Evolutionary conservation across 2,113 vertebrate genomes (phyloP).

Genomic region (Tenrec ecaudatus): DNA sequence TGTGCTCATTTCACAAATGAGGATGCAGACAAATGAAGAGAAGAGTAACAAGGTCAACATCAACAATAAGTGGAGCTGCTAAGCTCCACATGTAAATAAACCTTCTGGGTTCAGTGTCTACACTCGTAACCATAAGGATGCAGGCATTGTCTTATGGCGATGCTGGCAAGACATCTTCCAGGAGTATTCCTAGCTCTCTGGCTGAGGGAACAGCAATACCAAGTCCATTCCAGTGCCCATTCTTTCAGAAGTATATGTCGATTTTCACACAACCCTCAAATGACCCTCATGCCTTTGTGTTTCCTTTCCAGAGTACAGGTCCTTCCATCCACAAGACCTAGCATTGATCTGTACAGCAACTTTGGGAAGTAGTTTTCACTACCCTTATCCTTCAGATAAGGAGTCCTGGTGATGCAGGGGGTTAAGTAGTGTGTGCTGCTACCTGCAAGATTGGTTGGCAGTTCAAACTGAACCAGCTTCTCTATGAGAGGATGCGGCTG

Average conservation of each 20-base stretch:
- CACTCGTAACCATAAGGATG: not conserved
- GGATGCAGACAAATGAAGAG: not conserved
- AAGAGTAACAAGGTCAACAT: not conserved
- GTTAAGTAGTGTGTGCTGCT: no score
- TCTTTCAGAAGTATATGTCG: not conserved
- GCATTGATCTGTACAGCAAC: not conserved
- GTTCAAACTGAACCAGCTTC: no score
- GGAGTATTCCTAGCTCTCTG: not conserved
- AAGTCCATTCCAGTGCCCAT: not conserved
- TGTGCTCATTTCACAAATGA: not conserved
- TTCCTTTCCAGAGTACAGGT: not conserved
- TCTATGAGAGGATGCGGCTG: no score
- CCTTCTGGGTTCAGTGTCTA: not conserved
- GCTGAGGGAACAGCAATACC: not conserved
- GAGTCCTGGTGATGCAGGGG: not conserved
- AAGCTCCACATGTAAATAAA: not conserved
- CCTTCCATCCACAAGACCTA: not conserved
- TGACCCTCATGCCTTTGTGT: not conserved
- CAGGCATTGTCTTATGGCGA: fast-evolving
- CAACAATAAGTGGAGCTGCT: not conserved
- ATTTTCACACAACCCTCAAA: not conserved
- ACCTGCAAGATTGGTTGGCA: no score
- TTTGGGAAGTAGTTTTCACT: not conserved
- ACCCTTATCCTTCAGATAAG: not conserved
- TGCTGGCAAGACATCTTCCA: not conserved